phyloP scores from a whole-genome alignment of 2,797 vertebrate species.

The Trematomus bernacchii region DNA sequence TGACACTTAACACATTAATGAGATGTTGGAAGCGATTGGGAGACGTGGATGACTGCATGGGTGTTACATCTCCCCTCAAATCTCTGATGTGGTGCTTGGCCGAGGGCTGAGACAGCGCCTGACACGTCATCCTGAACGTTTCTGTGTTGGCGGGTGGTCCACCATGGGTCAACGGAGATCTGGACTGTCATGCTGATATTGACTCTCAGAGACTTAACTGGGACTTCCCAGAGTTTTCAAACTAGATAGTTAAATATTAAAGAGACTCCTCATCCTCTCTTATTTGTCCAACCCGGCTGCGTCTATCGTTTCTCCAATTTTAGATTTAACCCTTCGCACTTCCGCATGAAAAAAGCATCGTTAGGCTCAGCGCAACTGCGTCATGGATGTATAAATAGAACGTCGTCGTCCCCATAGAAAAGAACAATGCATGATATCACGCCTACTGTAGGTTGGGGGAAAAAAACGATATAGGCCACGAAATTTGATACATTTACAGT shows the following conservation, averaged over 20 bases:
- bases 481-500: no score
- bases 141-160: slow-evolving; percentile 67
- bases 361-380: no score
- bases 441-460: no score
- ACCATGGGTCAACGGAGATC: slow-evolving; percentile 31
- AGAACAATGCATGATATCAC: no score
- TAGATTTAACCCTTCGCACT: no score
- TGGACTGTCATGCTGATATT: slow-evolving; percentile 25
- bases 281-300: no score
- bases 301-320: no score
- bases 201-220: slow-evolving; percentile 6
- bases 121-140: slow-evolving; percentile 54
- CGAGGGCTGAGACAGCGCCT: slow-evolving; percentile 37
- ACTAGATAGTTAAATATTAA: background rate
- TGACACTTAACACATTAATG: slow-evolving; percentile 69
- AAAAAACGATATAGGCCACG: no score
- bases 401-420: no score
- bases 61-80: slow-evolving; percentile 51
- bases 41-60: slow-evolving; percentile 59
- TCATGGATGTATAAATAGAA: no score
- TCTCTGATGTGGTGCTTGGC: slow-evolving; percentile 58
- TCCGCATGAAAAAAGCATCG: no score
- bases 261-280: no score
- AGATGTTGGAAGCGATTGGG: slow-evolving; percentile 57
- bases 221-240: slow-evolving; percentile 26